phyloP scores from a whole-genome alignment of 2,113 vertebrate species.

The Petroica traversi region DNA sequence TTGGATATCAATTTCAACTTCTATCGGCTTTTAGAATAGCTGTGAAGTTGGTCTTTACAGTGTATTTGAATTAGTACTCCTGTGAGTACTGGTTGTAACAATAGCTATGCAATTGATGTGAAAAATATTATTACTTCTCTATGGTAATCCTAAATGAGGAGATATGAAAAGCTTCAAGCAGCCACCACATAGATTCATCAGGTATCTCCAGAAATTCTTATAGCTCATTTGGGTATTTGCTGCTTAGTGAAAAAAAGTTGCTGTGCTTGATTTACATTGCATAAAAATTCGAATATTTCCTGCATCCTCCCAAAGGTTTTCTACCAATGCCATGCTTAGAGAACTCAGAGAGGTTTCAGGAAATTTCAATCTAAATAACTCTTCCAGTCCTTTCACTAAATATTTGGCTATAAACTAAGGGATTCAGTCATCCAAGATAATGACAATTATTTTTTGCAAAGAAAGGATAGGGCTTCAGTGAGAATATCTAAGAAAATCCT shows the following conservation, averaged over 20 bases:
- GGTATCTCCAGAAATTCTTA: neutral
- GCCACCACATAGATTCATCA: neutral
- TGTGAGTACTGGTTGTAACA: neutral
- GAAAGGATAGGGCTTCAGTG: neutral
- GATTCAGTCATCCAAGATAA: neutral
- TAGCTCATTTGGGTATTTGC: neutral
- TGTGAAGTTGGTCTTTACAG: neutral
- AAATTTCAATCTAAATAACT: neutral
- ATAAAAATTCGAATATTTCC: neutral
- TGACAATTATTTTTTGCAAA: neutral
- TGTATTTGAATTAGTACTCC: neutral
- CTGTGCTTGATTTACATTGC: neutral
- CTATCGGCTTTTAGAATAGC: neutral
- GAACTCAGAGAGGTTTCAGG: neutral
- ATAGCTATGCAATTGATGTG: neutral
- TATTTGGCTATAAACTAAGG: neutral
- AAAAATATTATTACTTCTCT: neutral
- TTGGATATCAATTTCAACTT: neutral
- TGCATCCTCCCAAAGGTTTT: rapidly evolving
- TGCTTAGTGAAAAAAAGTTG: neutral
- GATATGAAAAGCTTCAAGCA: neutral
- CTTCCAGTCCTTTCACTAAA: neutral
- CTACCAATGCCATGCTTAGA: neutral
- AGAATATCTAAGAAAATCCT: neutral
- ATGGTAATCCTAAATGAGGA: neutral